Evolutionary conservation across 2,888 invertebrate species (phyloP), one percentile per base, ranked within the genome.

Genomic region (Dicyrtoma fusca): DNA sequence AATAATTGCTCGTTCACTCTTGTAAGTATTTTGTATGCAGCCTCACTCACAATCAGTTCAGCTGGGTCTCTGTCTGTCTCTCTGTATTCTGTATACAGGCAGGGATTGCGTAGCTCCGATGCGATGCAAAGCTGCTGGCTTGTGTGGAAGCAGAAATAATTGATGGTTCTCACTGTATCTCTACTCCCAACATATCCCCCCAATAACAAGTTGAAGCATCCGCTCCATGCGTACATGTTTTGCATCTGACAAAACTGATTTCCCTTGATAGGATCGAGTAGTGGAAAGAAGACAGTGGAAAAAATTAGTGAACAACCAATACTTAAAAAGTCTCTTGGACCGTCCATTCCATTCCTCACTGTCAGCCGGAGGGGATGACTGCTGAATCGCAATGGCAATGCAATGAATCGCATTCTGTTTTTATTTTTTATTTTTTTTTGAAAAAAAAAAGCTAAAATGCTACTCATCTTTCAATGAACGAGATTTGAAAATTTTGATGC

Each of bases 141-240:
- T 34, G 25, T 10, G n/a, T n/a, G 70, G 65, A 73, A 61, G 69
- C 70, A 70, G 73, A 73, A 73, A 73, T 73, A 73, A 73, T 73
- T 73, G 73, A 70, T 61, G 70, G 73, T 69, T 70, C 57, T 69
- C 65, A 69, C 64, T 53, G 21, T 17, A 23, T 63, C 34, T 57
- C n/a, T 45, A 73, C 34, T 34, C 34, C 8, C 34, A 34, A n/a
- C n/a, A 34, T 34, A 34, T 34, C 3, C 8, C 34, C 34, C 34
- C 34, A 34, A 8, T 34, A 34, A 23, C 21, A 63, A 47, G 42
- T n/a, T 47, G 17, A 21, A 44, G 26, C 69, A 69, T 57, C 69
- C 59, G 69, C 45, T 57, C 45, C 57, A 14, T 8, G 8, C 26
- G 25, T 26, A 59, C 59, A 26, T 25, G 59, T 59, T 59, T 59